phyloP scores from a whole-genome alignment of 1,140 invertebrate genomes.

The Venustaconcha ellipsiformis region DNA sequence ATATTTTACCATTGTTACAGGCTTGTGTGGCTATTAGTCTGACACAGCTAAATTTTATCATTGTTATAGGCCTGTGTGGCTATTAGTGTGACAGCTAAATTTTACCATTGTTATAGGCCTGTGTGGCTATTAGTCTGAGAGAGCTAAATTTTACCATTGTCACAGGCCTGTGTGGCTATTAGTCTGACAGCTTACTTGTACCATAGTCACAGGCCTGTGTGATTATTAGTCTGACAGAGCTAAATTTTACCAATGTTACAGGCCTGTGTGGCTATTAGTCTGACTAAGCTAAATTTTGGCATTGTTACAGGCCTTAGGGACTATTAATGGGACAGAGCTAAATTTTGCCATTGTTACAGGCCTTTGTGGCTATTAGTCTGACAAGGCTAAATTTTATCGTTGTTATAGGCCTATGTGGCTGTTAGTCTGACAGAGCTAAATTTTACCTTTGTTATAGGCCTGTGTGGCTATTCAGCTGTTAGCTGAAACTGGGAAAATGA shows the following conservation, averaged over 20 bases:
- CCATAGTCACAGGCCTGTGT: constrained; percentile 47
- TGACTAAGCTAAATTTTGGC: constrained; percentile 1
- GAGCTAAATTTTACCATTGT: too few species aligned
- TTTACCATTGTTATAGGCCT: constrained; percentile 36
- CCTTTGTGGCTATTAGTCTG: constrained; percentile 54
- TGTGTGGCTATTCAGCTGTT: constrained; percentile 56
- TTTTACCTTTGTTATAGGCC: constrained; percentile 31
- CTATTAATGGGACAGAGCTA: not conserved
- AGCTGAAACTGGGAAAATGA: constrained; percentile 40
- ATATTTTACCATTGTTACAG: constrained; percentile 19
- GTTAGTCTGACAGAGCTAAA: not conserved
- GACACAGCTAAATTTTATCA: not conserved
- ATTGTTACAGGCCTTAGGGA: too few species aligned
- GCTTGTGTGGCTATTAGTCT: constrained; percentile 55
- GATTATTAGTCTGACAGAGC: constrained; percentile 33
- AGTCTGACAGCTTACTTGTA: too few species aligned
- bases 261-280: constrained; percentile 55
- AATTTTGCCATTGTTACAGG: constrained; percentile 28
- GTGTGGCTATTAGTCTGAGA: constrained; percentile 39
- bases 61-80: too few species aligned
- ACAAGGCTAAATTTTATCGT: not conserved
- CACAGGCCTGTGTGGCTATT: too few species aligned
- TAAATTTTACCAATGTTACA: constrained; percentile 10
- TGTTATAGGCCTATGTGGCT: too few species aligned
- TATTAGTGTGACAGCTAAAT: not conserved